phyloP scores from a whole-genome alignment of 2,113 vertebrate species.

The Cnemophilus loriae region DNA sequence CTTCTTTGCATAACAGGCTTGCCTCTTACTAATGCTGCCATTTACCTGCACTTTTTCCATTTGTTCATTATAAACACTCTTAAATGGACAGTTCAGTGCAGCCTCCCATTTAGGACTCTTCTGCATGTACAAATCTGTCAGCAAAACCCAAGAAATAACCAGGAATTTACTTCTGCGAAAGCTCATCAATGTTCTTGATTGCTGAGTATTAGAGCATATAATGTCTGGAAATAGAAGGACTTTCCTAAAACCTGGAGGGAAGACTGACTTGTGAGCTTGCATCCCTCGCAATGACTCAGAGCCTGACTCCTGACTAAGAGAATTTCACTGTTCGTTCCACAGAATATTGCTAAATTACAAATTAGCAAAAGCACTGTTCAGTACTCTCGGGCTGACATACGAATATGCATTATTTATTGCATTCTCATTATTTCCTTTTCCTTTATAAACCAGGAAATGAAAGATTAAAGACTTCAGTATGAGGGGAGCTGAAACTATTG shows the following conservation, averaged over 20 bases:
- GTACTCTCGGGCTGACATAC: not conserved
- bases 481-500: not conserved
- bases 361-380: slow-evolving; percentile 4
- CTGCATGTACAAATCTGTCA: not conserved
- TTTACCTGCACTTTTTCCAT: not conserved
- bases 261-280: not conserved
- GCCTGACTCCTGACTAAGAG: slow-evolving; percentile 28
- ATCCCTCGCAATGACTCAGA: slow-evolving; percentile 16
- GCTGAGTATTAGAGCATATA: not conserved
- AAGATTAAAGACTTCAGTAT: not conserved
- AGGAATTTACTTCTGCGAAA: not conserved
- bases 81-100: not conserved
- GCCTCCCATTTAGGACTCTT: not conserved
- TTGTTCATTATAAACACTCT: not conserved
- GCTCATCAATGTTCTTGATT: not conserved
- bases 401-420: slow-evolving; percentile 16
- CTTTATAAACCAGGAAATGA: slow-evolving; percentile 6
- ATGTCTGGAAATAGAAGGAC: not conserved
- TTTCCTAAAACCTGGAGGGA: not conserved
- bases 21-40: not conserved
- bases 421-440: slow-evolving; percentile 6
- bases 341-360: slow-evolving; percentile 31
- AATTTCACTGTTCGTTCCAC: slow-evolving; percentile 1
- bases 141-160: not conserved
- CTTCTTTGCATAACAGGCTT: not conserved